These are phyloP conservation scores for Grantiella picta DNA, from an alignment of 2,113 vertebrate genomes.

Conservation along the genomic window DNA sequence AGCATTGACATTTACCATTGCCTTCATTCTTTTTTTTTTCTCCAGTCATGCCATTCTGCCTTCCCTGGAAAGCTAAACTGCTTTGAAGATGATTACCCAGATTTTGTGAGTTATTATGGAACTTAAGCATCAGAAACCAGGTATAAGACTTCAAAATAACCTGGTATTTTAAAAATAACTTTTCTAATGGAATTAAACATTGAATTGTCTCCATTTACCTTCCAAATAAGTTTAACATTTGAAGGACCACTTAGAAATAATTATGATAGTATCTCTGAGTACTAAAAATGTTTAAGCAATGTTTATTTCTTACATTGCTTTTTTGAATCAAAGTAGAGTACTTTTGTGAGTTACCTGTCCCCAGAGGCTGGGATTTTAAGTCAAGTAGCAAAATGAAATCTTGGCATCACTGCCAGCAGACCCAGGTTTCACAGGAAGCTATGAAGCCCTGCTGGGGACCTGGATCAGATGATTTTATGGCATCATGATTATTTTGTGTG, in stretches of 20 bases:
- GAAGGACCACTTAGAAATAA: neutral
- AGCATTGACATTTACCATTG: neutral
- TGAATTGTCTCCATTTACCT: neutral
- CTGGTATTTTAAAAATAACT: neutral
- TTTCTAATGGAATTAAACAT: neutral
- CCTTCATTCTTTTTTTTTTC: neutral
- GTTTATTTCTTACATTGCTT: neutral
- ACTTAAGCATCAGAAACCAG: neutral
- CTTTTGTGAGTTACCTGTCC: neutral
- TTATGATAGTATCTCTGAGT: neutral
- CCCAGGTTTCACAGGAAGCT: neutral
- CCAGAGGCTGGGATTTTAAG: neutral
- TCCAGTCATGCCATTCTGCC: neutral
- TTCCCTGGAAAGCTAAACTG: neutral
- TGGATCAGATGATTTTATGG: fast-evolving
- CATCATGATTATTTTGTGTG: neutral
- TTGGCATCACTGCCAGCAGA: neutral
- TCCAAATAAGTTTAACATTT: neutral
- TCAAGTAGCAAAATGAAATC: neutral
- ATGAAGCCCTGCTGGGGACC: neutral
- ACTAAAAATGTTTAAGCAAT: neutral
- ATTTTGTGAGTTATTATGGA: neutral
- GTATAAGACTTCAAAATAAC: neutral
- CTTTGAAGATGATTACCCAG: neutral
- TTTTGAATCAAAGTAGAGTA: neutral